These are phyloP conservation scores for Sarcophaga bullata DNA, from an alignment of 1,140 invertebrate genomes.

Conservation along the genomic window DNA sequence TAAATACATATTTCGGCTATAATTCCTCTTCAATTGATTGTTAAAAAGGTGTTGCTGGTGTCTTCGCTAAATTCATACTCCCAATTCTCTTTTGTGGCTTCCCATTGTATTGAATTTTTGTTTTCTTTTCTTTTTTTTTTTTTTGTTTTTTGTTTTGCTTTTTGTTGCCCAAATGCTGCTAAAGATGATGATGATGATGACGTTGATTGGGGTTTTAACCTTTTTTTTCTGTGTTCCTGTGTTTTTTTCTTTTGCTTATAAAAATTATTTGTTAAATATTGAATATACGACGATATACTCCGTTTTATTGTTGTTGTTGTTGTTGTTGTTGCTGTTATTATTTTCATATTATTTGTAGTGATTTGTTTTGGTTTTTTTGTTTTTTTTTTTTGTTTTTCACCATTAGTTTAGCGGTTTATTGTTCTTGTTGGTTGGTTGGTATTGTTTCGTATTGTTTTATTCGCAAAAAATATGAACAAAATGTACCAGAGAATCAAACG, in stretches of 20 bases:
- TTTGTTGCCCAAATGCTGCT: constrained; percentile 62
- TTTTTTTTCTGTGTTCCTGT: neutral
- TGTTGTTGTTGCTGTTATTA: neutral
- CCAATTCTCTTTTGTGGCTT: too few species aligned
- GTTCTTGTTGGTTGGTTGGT: neutral
- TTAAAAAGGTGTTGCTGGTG: too few species aligned
- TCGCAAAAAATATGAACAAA: neutral
- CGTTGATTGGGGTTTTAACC: constrained; percentile 25
- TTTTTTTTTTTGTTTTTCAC: constrained; percentile 7
- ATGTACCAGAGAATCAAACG: neutral
- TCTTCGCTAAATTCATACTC: too few species aligned
- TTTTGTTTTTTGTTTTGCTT: constrained; percentile 42
- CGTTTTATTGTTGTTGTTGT: neutral
- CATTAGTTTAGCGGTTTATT: too few species aligned
- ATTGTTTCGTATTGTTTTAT: neutral
- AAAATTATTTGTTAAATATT: too few species aligned
- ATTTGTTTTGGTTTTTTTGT: neutral
- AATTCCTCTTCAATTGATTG: too few species aligned
- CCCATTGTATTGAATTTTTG: too few species aligned
- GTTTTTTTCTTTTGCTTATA: too few species aligned
- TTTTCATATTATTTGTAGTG: neutral
- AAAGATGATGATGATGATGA: constrained; percentile 32
- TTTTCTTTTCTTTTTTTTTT: too few species aligned
- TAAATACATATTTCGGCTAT: too few species aligned
- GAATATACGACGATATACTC: too few species aligned